Base-by-base conservation (phyloP, 2,888 invertebrate genomes). In the Melitaea athalia region DNA sequence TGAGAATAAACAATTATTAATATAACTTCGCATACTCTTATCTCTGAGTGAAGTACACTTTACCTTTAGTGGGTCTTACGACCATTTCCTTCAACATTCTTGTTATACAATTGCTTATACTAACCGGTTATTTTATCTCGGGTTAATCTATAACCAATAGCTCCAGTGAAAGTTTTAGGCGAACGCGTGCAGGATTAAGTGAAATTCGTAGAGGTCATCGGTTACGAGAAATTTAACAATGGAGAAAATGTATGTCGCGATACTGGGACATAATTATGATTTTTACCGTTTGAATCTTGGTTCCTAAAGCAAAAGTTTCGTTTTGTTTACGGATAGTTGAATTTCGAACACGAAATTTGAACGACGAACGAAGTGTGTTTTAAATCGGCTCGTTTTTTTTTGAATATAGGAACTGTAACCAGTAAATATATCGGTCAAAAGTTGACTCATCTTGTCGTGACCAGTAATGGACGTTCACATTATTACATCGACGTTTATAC, bases 381-480 rank as follows among this genome's bases (percentile, higher is more conserved):
- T 1, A 24, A 38, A 7, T 38, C 38, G 38, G 38, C 38, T 7
- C 38, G 8, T 38, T 38, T 38, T 33, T 5, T 33, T 38, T 38
- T 38, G 8, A 38, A 8, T 38, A 63, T 42, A 24, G 24, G 24
- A 24, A 24, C 24, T 24, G 50, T 38, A 64, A 53, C 47, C 59
- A 59, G 62, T 63, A 72, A 59, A 59, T 63, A 72, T 67, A 59
- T 71, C 66, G 71, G 73, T 69, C 73, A 71, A 66, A 69, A 73
- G 73, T 67, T 73, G 73, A 73, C 70, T 74, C 70, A 71, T 73
- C 73, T 68, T 59, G 63, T 60, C 69, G 70, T 71, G 73, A 74
- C 72, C 75, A 72, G 72, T 75, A 74, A 74, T 70, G 73, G 74
- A 68, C 68, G 68, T 72, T 70, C 78, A 79, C 74, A 76, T 69